These are phyloP conservation scores for Prenolepis imparis DNA, from an alignment of 2,888 invertebrate species.

Conservation along the genomic window DNA sequence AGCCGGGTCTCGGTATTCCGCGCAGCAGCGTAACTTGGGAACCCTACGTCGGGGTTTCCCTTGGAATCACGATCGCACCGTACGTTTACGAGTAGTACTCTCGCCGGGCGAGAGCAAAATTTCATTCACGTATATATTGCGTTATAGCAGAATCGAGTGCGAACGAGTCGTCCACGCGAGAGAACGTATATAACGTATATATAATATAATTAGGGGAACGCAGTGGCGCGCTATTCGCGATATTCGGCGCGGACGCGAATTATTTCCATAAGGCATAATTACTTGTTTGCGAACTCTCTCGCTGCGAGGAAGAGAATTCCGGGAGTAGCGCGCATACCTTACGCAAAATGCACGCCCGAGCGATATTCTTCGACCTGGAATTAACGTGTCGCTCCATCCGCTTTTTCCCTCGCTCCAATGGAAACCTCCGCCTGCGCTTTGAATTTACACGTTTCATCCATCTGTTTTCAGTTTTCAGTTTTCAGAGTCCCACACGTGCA, in stretches of 20 bases:
- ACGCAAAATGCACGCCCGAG: constrained; percentile 30
- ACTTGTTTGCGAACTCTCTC: constrained; percentile 4
- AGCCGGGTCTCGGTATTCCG: constrained; percentile 72
- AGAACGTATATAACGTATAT: neutral
- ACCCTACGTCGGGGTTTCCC: constrained; percentile 30
- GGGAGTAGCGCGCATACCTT: constrained; percentile 18
- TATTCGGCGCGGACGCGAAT: constrained; percentile 21
- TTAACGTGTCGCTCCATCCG: constrained; percentile 21
- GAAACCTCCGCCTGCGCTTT: neutral
- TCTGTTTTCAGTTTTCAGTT: constrained; percentile 15
- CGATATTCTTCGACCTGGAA: constrained; percentile 30
- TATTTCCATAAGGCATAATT: constrained; percentile 43
- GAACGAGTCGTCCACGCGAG: constrained; percentile 1
- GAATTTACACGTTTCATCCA: constrained; percentile 14
- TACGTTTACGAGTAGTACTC: constrained; percentile 24
- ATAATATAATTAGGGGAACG: constrained; percentile 29
- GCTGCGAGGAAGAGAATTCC: constrained; percentile 5
- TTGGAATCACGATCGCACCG: constrained; percentile 31
- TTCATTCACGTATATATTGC: constrained; percentile 25
- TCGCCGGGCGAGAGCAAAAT: constrained; percentile 1
- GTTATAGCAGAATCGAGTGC: constrained; percentile 17
- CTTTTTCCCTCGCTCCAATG: constrained; percentile 13
- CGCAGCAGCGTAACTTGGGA: constrained; percentile 25
- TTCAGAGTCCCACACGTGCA: neutral
- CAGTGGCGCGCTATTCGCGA: neutral